phyloP scores from a whole-genome alignment of 2,113 vertebrate species.

The Falcunculus frontatus region DNA sequence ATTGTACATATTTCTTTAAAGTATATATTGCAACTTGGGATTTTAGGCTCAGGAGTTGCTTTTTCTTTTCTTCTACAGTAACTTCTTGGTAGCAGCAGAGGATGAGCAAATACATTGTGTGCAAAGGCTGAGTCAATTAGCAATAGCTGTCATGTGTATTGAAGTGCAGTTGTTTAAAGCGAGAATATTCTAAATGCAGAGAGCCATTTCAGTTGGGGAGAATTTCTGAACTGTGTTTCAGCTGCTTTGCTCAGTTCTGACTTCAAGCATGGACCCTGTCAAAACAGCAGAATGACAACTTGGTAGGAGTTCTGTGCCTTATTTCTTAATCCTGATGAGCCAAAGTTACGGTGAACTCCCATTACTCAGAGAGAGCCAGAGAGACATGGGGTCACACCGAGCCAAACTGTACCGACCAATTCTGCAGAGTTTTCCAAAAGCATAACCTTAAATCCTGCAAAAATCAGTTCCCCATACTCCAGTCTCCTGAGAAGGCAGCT shows the following conservation, averaged over 20 bases:
- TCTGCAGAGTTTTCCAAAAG: neutral
- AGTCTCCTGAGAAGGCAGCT: neutral
- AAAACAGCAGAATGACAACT: neutral
- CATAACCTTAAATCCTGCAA: neutral
- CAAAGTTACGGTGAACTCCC: neutral
- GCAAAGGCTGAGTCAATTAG: neutral
- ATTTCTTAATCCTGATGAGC: neutral
- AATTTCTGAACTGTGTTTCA: neutral
- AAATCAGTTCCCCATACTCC: neutral
- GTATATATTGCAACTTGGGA: neutral
- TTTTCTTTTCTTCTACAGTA: neutral
- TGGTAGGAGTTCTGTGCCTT: neutral
- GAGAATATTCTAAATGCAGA: neutral
- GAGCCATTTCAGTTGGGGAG: neutral
- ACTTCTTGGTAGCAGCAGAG: neutral
- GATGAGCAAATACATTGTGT: neutral
- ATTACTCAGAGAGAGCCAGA: neutral
- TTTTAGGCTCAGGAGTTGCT: neutral
- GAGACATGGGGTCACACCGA: fast-evolving
- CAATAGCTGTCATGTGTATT: neutral
- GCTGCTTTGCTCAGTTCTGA: neutral
- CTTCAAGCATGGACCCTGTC: neutral
- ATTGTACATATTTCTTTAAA: neutral
- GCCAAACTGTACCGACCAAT: neutral
- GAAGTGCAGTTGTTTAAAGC: neutral